A percentile compares a stretch with the other conserved stretches of the same genome.
These are phyloP conservation scores for Drosophila erecta DNA, from an alignment of 1,140 invertebrate species.

Conservation along the genomic window DNA sequence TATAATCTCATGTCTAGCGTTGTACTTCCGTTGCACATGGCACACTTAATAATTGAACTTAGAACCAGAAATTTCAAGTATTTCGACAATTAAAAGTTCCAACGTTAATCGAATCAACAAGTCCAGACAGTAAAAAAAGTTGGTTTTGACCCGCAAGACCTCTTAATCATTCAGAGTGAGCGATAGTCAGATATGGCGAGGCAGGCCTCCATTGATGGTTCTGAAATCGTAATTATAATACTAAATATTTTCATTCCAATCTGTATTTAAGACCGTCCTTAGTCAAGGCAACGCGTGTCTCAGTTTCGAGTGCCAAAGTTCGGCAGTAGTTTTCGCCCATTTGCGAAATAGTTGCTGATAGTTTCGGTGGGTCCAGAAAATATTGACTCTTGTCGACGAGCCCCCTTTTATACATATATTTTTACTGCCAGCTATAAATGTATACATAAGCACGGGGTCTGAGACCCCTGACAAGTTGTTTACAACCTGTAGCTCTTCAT, in stretches of 20 bases:
- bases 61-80: constrained; percentile 28
- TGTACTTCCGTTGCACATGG: constrained; percentile 57
- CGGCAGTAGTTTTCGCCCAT: constrained; percentile 18
- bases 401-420: constrained; percentile 24
- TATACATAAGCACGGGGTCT: constrained; percentile 2
- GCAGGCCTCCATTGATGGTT: constrained; percentile 23
- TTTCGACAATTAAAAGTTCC: constrained; percentile 6
- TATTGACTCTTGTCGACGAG: constrained; percentile 31
- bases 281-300: constrained; percentile 31
- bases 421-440: constrained; percentile 15
- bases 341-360: constrained; percentile 27
- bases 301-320: constrained; percentile 19
- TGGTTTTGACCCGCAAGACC: constrained; percentile 28
- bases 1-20: constrained; percentile 44
- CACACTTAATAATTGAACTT: constrained; percentile 46
- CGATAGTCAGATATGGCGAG: constrained; percentile 26
- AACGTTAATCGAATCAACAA: constrained; percentile 26
- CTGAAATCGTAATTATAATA: neutral
- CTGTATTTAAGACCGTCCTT: constrained; percentile 11
- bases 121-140: constrained; percentile 20
- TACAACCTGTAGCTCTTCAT: constrained; percentile 49
- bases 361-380: constrained; percentile 4
- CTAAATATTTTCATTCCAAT: constrained; percentile 12
- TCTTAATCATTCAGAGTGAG: constrained; percentile 1
- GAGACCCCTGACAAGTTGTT: constrained; percentile 33